These are phyloP conservation scores for Palaemon carinicauda DNA, from an alignment of 1,140 invertebrate genomes.

Conservation along the genomic window DNA sequence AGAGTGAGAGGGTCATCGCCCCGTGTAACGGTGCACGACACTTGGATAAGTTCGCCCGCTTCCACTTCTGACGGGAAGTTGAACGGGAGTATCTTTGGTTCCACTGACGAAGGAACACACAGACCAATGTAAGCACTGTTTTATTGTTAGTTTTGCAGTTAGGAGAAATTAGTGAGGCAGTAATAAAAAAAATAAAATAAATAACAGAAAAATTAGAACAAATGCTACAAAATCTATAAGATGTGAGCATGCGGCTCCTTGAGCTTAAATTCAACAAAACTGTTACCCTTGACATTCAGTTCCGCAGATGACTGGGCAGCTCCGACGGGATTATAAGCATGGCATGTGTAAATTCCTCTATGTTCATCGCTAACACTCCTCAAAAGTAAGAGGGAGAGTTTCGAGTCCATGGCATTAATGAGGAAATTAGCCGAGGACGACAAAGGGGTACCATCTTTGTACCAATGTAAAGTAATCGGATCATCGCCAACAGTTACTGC, in stretches of 20 bases:
- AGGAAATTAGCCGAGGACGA: slow-evolving; percentile 59
- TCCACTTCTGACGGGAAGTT: slow-evolving; percentile 71
- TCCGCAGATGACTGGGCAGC: background rate
- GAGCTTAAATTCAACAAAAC: background rate
- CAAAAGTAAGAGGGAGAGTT: slow-evolving; percentile 39
- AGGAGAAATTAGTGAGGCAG: background rate
- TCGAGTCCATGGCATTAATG: slow-evolving; percentile 45
- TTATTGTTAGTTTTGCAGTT: background rate
- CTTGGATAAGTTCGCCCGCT: slow-evolving; percentile 71
- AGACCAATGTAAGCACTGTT: no score
- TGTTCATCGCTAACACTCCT: slow-evolving; percentile 37
- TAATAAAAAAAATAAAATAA: background rate
- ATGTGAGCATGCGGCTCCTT: background rate
- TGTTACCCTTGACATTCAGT: background rate
- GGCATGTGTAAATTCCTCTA: slow-evolving; percentile 39
- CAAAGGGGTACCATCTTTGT: slow-evolving; percentile 64
- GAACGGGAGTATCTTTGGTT: slow-evolving; percentile 72
- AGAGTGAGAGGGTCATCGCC: slow-evolving; percentile 65
- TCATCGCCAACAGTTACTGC: slow-evolving; percentile 63
- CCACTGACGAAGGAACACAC: slow-evolving; percentile 66
- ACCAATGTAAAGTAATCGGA: slow-evolving; percentile 65
- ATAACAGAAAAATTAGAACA: background rate
- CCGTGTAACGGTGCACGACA: slow-evolving; percentile 75
- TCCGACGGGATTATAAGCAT: slow-evolving; percentile 38
- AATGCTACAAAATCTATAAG: background rate